Conservation (phyloP, 2,888 invertebrate species). For the Tholera decimalis region DNA sequence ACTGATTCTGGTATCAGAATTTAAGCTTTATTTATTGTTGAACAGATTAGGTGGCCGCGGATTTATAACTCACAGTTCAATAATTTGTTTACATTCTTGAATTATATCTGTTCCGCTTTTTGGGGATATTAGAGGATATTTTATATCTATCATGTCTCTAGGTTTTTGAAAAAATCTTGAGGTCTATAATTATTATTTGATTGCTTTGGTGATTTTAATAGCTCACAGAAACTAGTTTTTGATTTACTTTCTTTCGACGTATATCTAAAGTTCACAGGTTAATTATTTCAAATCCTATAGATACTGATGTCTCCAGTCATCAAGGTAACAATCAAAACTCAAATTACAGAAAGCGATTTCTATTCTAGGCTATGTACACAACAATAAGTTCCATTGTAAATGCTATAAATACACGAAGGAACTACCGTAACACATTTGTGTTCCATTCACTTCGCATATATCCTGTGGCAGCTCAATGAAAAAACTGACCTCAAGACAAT, state of each 20-base stretch:
- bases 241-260: slow-evolving; percentile 33
- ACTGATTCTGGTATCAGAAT: slow-evolving; percentile 14
- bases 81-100: slow-evolving; percentile 15
- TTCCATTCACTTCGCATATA: slow-evolving; percentile 7
- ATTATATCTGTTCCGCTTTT: neutral
- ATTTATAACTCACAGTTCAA: neutral
- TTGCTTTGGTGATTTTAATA: slow-evolving; percentile 38
- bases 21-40: slow-evolving; percentile 14
- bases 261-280: slow-evolving; percentile 19
- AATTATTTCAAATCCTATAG: slow-evolving; percentile 10
- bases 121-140: slow-evolving; percentile 1
- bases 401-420: neutral
- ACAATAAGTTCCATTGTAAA: neutral
- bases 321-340: neutral
- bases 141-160: slow-evolving; percentile 6
- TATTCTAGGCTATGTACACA: neutral
- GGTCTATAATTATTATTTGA: slow-evolving; percentile 40
- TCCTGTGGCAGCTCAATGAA: neutral
- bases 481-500: slow-evolving; percentile 23
- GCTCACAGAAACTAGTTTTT: slow-evolving; percentile 33
- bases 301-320: neutral
- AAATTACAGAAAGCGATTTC: neutral
- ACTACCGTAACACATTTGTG: neutral
- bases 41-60: neutral
- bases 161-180: slow-evolving; percentile 13